These are phyloP conservation scores for Sesamia nonagrioides DNA, from an alignment of 1,140 invertebrate species.

Conservation along the genomic window DNA sequence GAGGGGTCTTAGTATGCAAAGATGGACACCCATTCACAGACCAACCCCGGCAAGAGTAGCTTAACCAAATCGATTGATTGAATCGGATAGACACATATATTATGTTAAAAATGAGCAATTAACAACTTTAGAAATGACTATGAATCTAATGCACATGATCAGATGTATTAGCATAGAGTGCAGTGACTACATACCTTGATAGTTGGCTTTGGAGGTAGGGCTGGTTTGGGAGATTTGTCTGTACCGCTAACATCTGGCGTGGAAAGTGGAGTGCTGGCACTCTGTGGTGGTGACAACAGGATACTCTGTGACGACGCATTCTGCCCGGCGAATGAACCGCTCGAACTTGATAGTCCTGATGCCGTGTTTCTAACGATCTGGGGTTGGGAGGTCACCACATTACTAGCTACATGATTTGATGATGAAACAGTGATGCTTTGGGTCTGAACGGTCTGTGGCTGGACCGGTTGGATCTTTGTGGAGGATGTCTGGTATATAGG, in stretches of 20 bases:
- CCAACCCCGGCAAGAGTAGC: no score
- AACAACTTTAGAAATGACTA: background rate
- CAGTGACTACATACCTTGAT: constrained; percentile 78
- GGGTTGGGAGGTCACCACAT: constrained; percentile 81
- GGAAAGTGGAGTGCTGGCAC: constrained; percentile 87
- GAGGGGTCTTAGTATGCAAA: no score
- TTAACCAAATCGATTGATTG: no score
- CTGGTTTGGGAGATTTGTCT: constrained; percentile 89
- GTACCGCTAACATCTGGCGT: constrained; percentile 87
- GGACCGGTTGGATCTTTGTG: constrained; percentile 93
- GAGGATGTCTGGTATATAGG: constrained; percentile 94
- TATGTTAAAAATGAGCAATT: background rate
- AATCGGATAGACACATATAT: background rate
- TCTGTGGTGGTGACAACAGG: constrained; percentile 88
- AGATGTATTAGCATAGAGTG: constrained; percentile 2
- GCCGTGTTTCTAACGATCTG: constrained; percentile 85
- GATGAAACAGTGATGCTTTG: constrained; percentile 78
- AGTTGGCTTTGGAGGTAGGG: constrained; percentile 92
- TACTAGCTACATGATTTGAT: constrained; percentile 81
- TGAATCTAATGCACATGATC: background rate
- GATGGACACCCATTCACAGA: no score
- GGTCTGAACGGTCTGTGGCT: constrained; percentile 91
- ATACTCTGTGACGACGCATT: constrained; percentile 85
- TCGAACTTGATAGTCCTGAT: constrained; percentile 79
- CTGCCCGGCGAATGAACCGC: constrained; percentile 72